Evolutionary conservation across 2,888 invertebrate genomes (phyloP), one percentile per base, ranked within the genome.

Genomic region (Thymelicus lineola): DNA sequence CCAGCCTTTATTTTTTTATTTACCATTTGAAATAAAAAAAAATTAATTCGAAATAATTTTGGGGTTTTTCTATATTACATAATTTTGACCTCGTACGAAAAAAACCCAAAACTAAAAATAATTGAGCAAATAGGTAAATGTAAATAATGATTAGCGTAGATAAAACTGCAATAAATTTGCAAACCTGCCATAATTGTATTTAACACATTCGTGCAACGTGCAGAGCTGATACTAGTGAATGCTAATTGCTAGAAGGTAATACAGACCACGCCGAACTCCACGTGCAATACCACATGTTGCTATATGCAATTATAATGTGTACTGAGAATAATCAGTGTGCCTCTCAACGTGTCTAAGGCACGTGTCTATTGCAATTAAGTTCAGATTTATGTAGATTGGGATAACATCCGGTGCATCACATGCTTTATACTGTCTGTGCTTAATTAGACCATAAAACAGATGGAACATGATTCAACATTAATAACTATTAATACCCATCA

Each of bases 351-450:
- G 88, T 75, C 69, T 72, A 57, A 20, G 75, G 80, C 87, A 88
- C 88, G 90, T 90, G 88, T 76, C 76, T 75, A 81, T 81, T 82
- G 75, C 79, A 86, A 87, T 89, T 87, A 89, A 86, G 83, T 76
- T 73, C 76, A 82, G 83, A 84, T 79, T 82, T 82, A 86, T 82
- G 76, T 77, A 77, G 78, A 75, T 80, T 48, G 28, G 66, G 65
- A 20, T 79, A 75, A 85, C 80, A 88, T 88, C 85, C 86, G 85
- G 79, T 73, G 64, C 72, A 72, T 75, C 85, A 88, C 85, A 88
- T 88, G 87, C 76, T 74, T 6, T 64, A 6, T 20, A 10, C 28
- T 6, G 17, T 36, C 45, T 35, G 0, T 10, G 20, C 45, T 50
- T 55, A 63, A 12, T 38, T 59, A 28, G 6, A 55, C 12, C 6